A percentile compares a stretch with the other conserved stretches of the same genome.
Conservation (phyloP, 2,888 invertebrate genomes). For the Sminthurides aquaticus region DNA sequence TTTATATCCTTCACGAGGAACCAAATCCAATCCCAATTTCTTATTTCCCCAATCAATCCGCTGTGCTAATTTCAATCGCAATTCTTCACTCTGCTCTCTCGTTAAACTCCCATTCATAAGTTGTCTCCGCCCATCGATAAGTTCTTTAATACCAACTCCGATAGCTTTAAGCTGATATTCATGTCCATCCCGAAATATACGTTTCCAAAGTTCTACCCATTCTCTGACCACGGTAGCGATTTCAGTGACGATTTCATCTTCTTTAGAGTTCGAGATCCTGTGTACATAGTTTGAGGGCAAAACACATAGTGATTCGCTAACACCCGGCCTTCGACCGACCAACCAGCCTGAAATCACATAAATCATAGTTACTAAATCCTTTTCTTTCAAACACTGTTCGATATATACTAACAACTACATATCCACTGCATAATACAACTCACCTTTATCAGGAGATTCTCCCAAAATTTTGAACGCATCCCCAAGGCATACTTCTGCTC, state of each 20-base stretch:
- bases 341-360: constrained; percentile 11
- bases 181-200: constrained; percentile 68
- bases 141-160: constrained; percentile 80
- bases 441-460: constrained; percentile 60
- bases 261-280: constrained; percentile 45
- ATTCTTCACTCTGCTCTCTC: constrained; percentile 78
- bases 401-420: too few relatives aligned
- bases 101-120: constrained; percentile 81
- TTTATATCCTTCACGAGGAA: constrained; percentile 79
- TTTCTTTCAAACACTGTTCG: neutral
- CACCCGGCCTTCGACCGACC: neutral
- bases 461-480: constrained; percentile 86
- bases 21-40: constrained; percentile 82
- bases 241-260: constrained; percentile 84
- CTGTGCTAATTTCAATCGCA: constrained; percentile 76
- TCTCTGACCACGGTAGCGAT: constrained; percentile 83
- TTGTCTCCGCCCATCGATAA: constrained; percentile 75
- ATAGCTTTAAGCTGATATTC: constrained; percentile 48
- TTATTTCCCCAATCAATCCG: constrained; percentile 96
- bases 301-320: constrained; percentile 9
- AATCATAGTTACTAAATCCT: neutral
- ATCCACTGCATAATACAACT: too few relatives aligned
- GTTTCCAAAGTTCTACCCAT: constrained; percentile 90
- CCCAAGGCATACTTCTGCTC: constrained; percentile 78
- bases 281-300: constrained; percentile 6